These are phyloP conservation scores for Sphaeramia orbicularis DNA, from an alignment of 2,797 vertebrate species.

Conservation along the genomic window DNA sequence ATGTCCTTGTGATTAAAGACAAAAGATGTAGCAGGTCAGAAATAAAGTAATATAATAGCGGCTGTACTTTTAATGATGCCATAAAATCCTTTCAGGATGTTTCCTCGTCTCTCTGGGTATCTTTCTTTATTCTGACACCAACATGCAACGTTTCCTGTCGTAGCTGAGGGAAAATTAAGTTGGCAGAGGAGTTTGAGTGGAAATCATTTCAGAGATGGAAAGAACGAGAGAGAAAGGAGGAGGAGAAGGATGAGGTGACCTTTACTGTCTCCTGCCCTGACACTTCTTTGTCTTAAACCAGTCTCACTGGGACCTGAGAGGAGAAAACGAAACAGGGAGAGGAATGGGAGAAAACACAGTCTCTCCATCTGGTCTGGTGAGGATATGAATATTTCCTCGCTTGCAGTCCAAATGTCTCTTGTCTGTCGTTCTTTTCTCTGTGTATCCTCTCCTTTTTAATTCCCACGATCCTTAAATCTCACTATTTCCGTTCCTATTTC, in stretches of 20 bases:
- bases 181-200: slow-evolving; percentile 53
- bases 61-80: slow-evolving; percentile 14
- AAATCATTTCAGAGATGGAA: slow-evolving; percentile 66
- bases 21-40: slow-evolving; percentile 5
- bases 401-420: slow-evolving; percentile 34
- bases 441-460: slow-evolving; percentile 26
- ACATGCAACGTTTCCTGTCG: slow-evolving; percentile 33
- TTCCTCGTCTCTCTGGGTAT: slow-evolving; percentile 10
- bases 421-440: slow-evolving; percentile 3
- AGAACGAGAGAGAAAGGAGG: slow-evolving; percentile 21
- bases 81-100: slow-evolving; percentile 25
- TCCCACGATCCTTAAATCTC: slow-evolving; percentile 33
- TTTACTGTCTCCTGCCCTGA: slow-evolving; percentile 73
- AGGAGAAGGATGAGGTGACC: slow-evolving; percentile 66
- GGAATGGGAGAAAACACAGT: not conserved
- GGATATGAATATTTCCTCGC: slow-evolving; percentile 47
- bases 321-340: slow-evolving; percentile 24
- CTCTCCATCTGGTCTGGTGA: slow-evolving; percentile 42
- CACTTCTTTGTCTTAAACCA: slow-evolving; percentile 52
- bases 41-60: slow-evolving; percentile 5
- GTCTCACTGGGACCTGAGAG: slow-evolving; percentile 59
- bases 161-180: slow-evolving; percentile 50
- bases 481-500: slow-evolving; percentile 14
- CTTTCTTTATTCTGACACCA: slow-evolving; percentile 33
- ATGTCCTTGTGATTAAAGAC: not conserved